phyloP scores from a whole-genome alignment of 1,140 invertebrate genomes.

The Cotesia vestalis region DNA sequence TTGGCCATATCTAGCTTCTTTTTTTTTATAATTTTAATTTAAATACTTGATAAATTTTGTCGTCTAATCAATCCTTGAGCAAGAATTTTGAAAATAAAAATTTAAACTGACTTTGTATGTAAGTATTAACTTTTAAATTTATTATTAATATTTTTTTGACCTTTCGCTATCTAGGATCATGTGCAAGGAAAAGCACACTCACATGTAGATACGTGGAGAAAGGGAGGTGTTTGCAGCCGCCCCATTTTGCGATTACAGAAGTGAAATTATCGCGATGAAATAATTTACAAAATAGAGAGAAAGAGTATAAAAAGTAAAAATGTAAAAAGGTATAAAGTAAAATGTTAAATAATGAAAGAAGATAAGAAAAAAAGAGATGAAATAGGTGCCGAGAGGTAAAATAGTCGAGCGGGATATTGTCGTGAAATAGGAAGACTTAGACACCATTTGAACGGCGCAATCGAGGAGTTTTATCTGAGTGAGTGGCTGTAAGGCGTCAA shows the following conservation, averaged over 20 bases:
- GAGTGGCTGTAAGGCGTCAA: slow-evolving; percentile 21
- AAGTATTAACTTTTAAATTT: background rate
- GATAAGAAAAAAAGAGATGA: background rate
- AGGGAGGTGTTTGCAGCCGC: background rate
- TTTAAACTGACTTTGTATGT: no score
- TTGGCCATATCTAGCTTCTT: no score
- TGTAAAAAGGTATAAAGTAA: background rate
- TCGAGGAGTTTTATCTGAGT: slow-evolving; percentile 36
- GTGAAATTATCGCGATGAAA: slow-evolving; percentile 32
- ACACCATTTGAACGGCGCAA: slow-evolving; percentile 40
- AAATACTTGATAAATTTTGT: no score
- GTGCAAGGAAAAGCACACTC: slow-evolving; percentile 4
- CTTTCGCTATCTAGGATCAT: slow-evolving; percentile 12
- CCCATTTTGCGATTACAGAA: background rate
- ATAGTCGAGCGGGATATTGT: no score
- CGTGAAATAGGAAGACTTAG: slow-evolving; percentile 6
- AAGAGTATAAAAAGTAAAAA: background rate
- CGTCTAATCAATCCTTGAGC: no score
- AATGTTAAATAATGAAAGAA: background rate
- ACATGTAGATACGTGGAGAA: background rate
- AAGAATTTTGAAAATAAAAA: no score
- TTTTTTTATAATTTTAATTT: no score
- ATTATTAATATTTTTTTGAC: background rate
- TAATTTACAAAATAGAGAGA: slow-evolving; percentile 31
- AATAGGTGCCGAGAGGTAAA: background rate